A percentile compares a stretch with the other conserved stretches of the same genome.
Conservation (phyloP, 1,140 invertebrate genomes). For the Andricus grossulariae region DNA sequence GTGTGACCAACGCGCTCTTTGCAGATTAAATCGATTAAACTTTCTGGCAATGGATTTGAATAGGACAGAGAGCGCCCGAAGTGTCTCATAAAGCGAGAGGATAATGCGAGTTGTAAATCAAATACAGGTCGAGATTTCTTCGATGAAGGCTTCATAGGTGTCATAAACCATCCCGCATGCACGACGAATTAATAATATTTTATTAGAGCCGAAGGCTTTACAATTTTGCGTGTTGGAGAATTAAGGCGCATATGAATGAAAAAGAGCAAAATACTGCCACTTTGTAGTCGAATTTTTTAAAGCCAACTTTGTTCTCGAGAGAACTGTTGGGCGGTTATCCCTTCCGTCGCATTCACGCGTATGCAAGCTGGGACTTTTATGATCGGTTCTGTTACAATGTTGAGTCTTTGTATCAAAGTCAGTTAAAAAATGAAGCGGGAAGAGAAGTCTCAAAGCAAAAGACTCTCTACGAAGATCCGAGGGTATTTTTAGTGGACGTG, state of each 20-base stretch:
- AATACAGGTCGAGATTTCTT: slow-evolving; percentile 50
- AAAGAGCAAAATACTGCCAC: slow-evolving; percentile 55
- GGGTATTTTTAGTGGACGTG: not conserved
- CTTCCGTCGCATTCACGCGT: slow-evolving; percentile 52
- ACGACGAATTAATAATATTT: slow-evolving; percentile 74
- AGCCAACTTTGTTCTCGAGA: slow-evolving; percentile 65
- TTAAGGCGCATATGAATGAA: slow-evolving; percentile 19
- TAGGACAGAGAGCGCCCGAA: not conserved
- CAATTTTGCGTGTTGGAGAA: slow-evolving; percentile 33
- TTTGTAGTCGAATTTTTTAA: slow-evolving; percentile 69
- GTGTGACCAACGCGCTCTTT: not conserved
- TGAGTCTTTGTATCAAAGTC: slow-evolving; percentile 32
- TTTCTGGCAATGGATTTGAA: slow-evolving; percentile 39
- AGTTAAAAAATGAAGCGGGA: slow-evolving; percentile 20
- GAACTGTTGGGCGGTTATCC: slow-evolving; percentile 59
- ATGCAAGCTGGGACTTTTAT: slow-evolving; percentile 64
- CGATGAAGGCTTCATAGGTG: slow-evolving; percentile 61
- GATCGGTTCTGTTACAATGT: slow-evolving; percentile 70
- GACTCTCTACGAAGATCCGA: slow-evolving; percentile 1
- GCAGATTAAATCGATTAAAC: slow-evolving; percentile 46
- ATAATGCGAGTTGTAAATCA: slow-evolving; percentile 44
- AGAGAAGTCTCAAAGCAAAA: slow-evolving; percentile 3
- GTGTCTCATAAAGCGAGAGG: slow-evolving; percentile 44
- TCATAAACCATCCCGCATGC: slow-evolving; percentile 68
- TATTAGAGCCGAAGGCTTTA: slow-evolving; percentile 63